A percentile compares a stretch with the other conserved stretches of the same genome.
Conservation (phyloP, 2,113 vertebrate species). For the Labeo catla region DNA sequence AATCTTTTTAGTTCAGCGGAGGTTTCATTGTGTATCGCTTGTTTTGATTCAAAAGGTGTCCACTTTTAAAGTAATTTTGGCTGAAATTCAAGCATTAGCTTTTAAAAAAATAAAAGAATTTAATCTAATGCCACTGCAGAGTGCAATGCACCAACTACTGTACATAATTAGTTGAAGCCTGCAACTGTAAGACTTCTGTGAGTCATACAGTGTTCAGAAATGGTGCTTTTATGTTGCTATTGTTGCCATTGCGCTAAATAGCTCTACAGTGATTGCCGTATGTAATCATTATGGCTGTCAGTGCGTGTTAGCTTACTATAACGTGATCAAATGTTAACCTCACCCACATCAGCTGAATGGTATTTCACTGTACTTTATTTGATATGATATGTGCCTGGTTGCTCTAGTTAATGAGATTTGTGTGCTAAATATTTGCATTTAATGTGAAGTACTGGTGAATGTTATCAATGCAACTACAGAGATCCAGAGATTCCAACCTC, state of each 20-base stretch:
- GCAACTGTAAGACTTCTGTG: neutral
- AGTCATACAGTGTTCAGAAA: neutral
- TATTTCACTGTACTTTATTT: neutral
- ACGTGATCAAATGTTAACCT: constrained; percentile 3
- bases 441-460: neutral
- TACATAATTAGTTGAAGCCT: neutral
- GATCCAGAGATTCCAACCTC: too few species aligned
- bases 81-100: neutral
- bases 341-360: neutral
- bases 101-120: neutral
- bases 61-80: neutral
- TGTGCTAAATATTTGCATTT: neutral
- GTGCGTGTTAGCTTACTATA: neutral
- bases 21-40: neutral
- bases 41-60: neutral
- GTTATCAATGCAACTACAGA: neutral
- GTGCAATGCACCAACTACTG: neutral
- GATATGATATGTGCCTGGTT: neutral
- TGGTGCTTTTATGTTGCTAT: neutral
- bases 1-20: neutral
- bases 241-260: neutral
- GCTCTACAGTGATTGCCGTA: neutral
- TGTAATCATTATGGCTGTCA: constrained; percentile 3
- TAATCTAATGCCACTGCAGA: neutral
- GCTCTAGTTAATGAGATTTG: neutral